phyloP scores from a whole-genome alignment of 1,140 invertebrate genomes.

The Drosophila sturtevanti region DNA sequence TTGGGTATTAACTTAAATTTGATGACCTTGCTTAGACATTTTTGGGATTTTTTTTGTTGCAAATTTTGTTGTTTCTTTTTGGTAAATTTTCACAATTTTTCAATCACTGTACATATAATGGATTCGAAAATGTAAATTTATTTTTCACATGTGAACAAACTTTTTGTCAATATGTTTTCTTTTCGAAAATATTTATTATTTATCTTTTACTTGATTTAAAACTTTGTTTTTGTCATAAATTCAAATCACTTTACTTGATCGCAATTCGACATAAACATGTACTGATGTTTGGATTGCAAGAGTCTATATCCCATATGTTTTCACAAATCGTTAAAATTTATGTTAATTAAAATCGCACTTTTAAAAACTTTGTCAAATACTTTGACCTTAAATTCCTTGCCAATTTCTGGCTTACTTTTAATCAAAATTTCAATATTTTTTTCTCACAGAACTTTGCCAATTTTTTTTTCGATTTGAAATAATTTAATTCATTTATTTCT shows the following conservation, averaged over 20 bases:
- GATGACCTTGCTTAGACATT: conserved; percentile 22
- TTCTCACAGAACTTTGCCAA: neutral
- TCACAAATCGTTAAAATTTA: too few species aligned
- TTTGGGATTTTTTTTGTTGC: too few species aligned
- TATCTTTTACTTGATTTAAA: neutral
- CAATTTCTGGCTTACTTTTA: too few species aligned
- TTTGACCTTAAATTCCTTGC: too few species aligned
- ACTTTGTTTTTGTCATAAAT: neutral
- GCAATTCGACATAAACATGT: too few species aligned
- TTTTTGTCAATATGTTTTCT: neutral
- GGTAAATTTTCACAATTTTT: neutral
- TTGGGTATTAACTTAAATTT: neutral
- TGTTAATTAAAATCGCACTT: too few species aligned
- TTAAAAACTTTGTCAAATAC: too few species aligned
- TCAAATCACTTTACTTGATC: neutral
- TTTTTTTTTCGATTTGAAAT: neutral
- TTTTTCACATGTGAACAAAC: neutral
- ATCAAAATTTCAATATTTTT: neutral
- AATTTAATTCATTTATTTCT: neutral
- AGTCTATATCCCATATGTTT: too few species aligned
- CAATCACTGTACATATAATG: neutral
- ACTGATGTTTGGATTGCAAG: too few species aligned
- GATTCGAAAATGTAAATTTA: too few species aligned
- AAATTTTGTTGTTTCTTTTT: neutral
- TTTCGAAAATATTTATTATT: neutral